phyloP scores from a whole-genome alignment of 1,140 invertebrate genomes.

The Uloborus diversus region DNA sequence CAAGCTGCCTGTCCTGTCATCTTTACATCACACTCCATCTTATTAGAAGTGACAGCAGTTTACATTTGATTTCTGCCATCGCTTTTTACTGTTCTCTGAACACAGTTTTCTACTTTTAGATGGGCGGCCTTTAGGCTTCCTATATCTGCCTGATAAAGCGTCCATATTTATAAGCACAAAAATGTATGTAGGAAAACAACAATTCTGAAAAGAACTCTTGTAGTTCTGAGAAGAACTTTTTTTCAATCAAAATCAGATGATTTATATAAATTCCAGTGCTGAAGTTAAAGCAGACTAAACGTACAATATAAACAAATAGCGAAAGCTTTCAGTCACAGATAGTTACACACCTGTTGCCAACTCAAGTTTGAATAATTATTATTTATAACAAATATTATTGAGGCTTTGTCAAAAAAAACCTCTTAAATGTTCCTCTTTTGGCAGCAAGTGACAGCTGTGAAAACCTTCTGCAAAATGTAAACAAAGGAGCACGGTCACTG shows the following conservation, averaged over 20 bases:
- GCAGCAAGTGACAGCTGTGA: not conserved
- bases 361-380: not conserved
- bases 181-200: too few relatives aligned
- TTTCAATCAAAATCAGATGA: not conserved
- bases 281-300: not conserved
- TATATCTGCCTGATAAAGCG: not conserved
- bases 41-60: not conserved
- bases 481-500: not conserved
- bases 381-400: not conserved
- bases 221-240: not conserved
- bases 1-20: too few relatives aligned
- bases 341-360: not conserved
- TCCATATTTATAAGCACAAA: not conserved
- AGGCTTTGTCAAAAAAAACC: not conserved
- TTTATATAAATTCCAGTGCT: too few relatives aligned
- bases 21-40: too few relatives aligned
- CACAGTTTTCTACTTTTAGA: not conserved
- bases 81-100: not conserved
- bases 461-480: not conserved
- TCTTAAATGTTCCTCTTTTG: not conserved
- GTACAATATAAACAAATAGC: not conserved
- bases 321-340: not conserved
- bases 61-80: not conserved
- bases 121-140: not conserved
- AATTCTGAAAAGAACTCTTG: not conserved